Percentiles rank a stretch among this genome's conserved stretches.
These are phyloP conservation scores for Polyommatus iphigenia DNA, from an alignment of 2,888 invertebrate species.

Conservation along the genomic window DNA sequence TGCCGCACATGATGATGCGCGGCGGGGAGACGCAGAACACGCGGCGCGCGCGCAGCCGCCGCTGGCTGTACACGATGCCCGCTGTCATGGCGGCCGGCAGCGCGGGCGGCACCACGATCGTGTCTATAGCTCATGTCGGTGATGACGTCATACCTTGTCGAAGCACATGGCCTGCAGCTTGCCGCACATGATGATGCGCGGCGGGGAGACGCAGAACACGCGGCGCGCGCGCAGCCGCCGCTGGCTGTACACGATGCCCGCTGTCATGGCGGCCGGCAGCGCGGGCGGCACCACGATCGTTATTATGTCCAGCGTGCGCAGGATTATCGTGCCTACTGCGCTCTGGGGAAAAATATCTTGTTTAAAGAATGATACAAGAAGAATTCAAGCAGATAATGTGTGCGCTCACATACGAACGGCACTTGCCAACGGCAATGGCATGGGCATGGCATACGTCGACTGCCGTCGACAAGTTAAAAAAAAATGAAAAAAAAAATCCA, in stretches of 20 bases:
- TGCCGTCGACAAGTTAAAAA: no score
- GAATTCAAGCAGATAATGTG: no score
- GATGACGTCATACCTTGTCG: slow-evolving; percentile 86
- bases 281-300: slow-evolving; percentile 97
- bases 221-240: slow-evolving; percentile 82
- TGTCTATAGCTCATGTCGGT: no score
- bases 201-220: slow-evolving; percentile 89
- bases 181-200: slow-evolving; percentile 88
- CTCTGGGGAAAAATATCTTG: slow-evolving; percentile 58
- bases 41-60: no score
- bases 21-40: no score
- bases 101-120: no score
- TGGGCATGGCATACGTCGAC: no score
- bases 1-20: no score
- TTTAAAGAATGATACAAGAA: background rate
- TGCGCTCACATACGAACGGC: no score
- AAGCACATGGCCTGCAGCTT: slow-evolving; percentile 92
- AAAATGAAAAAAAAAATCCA: no score
- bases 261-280: slow-evolving; percentile 92
- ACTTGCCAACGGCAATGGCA: no score
- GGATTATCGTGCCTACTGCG: slow-evolving; percentile 80
- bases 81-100: background rate
- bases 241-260: slow-evolving; percentile 89
- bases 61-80: no score
- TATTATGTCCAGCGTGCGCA: slow-evolving; percentile 92